These are phyloP conservation scores for Ahaetulla prasina DNA, from an alignment of 2,113 vertebrate species.

Conservation along the genomic window DNA sequence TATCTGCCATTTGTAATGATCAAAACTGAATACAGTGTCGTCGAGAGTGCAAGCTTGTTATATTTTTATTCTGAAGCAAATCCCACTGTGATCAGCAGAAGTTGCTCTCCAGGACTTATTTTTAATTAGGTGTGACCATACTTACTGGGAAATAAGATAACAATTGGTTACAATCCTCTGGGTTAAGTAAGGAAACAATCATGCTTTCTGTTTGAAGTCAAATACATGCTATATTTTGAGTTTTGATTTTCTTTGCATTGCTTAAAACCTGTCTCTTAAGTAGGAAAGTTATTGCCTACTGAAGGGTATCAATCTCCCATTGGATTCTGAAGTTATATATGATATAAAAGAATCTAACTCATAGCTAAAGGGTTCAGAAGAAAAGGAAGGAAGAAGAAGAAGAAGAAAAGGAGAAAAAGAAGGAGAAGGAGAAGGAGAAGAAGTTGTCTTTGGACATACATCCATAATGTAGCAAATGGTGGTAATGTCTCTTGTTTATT, in stretches of 20 bases:
- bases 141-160: background rate
- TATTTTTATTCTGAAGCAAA: background rate
- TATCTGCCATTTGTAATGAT: background rate
- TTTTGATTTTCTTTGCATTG: background rate
- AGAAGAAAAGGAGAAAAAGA: background rate
- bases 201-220: background rate
- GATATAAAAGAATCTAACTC: background rate
- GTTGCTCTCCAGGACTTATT: background rate
- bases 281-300: background rate
- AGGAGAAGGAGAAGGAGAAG: background rate
- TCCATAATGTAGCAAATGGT: too few species aligned
- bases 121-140: background rate
- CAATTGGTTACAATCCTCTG: background rate
- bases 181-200: background rate
- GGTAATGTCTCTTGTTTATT: too few species aligned
- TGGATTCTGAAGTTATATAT: background rate
- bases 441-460: too few species aligned
- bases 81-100: background rate
- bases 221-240: background rate
- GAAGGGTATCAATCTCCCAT: background rate
- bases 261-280: background rate
- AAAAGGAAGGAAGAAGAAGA: background rate
- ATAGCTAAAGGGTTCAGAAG: background rate
- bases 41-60: background rate
- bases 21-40: background rate